These are phyloP conservation scores for Helicoverpa armigera DNA, from an alignment of 1,140 invertebrate species.

Conservation along the genomic window DNA sequence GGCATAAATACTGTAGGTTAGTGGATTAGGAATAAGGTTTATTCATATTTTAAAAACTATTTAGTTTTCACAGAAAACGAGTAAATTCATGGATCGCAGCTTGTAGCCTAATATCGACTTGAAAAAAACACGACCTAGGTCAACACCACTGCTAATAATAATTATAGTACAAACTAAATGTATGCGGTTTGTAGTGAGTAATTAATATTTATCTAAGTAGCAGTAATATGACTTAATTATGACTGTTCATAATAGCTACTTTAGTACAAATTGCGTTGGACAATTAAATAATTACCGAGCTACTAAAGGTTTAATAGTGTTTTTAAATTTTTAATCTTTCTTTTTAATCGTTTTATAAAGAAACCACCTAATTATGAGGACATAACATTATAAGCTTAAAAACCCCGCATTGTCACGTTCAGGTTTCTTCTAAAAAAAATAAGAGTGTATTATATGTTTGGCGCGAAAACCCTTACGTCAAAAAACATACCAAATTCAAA, in stretches of 20 bases:
- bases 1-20: too few relatives aligned
- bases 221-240: slow-evolving; percentile 7
- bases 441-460: not conserved
- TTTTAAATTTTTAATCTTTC: not conserved
- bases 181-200: not conserved
- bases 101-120: too few relatives aligned
- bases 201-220: not conserved
- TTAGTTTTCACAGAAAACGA: too few relatives aligned
- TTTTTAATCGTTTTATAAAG: not conserved
- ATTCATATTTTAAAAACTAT: too few relatives aligned
- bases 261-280: slow-evolving; percentile 6
- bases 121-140: too few relatives aligned
- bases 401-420: too few relatives aligned
- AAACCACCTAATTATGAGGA: too few relatives aligned
- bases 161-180: too few relatives aligned
- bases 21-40: too few relatives aligned
- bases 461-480: not conserved
- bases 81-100: too few relatives aligned
- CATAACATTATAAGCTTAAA: too few relatives aligned
- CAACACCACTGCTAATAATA: too few relatives aligned
- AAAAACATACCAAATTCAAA: slow-evolving; percentile 7
- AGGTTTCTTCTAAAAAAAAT: not conserved
- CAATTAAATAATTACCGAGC: not conserved
- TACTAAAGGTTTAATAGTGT: not conserved
- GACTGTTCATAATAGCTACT: not conserved